A percentile compares a stretch with the other conserved stretches of the same genome.
Evolutionary conservation across 2,888 invertebrate species (phyloP).

Genomic region (Tipula helvola): DNA sequence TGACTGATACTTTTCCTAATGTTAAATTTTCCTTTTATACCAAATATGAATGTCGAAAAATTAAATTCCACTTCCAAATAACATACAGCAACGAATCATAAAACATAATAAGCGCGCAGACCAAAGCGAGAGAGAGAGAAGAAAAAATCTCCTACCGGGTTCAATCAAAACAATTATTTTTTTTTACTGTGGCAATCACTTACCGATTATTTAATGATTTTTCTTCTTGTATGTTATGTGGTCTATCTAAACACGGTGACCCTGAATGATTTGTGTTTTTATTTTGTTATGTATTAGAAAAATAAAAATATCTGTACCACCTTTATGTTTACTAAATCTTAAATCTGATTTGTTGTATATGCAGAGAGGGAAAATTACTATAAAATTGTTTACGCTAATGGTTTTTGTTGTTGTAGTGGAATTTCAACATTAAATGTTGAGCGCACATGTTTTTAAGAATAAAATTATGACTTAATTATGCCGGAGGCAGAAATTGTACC

Average conservation of each 20-base stretch:
- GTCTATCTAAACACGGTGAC: background rate
- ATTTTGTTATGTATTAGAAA: background rate
- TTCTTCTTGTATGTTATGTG: background rate
- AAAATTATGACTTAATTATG: background rate
- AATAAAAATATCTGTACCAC: background rate
- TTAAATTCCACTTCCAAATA: background rate
- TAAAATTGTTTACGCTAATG: background rate
- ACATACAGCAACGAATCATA: background rate
- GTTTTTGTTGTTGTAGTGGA: background rate
- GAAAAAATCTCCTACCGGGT: background rate
- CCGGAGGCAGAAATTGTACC: background rate
- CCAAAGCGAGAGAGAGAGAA: background rate
- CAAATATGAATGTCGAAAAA: background rate
- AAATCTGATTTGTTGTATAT: background rate
- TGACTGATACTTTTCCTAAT: conserved; percentile 8
- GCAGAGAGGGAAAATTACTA: background rate
- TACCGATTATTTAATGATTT: background rate
- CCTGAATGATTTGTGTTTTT: background rate
- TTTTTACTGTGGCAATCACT: background rate
- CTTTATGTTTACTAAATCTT: background rate
- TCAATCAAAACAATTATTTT: background rate
- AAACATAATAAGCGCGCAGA: background rate
- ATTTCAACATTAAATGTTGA: background rate
- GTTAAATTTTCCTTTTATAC: background rate
- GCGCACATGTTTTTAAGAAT: background rate